Percentiles rank a stretch among this genome's conserved stretches.
phyloP scores from a whole-genome alignment of 2,113 vertebrate genomes.

The Pao palembangensis region DNA sequence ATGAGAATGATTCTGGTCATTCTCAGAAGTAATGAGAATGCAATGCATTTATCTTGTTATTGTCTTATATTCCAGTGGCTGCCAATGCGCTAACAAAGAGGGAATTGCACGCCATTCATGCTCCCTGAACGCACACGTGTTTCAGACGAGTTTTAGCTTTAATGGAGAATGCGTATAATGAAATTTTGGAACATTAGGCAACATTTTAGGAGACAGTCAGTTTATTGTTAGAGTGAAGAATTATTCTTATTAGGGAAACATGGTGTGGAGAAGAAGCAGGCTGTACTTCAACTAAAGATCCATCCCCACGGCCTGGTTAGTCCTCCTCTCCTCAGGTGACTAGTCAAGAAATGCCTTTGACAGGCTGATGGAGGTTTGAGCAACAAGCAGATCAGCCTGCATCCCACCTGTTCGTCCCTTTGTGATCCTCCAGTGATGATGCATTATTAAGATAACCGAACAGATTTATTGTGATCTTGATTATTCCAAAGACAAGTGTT shows the following conservation, averaged over 20 bases:
- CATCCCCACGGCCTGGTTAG: constrained; percentile 35
- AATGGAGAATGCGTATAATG: constrained; percentile 15
- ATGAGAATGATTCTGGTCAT: too few relatives aligned
- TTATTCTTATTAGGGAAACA: neutral
- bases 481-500: constrained; percentile 58
- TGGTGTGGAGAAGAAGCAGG: neutral
- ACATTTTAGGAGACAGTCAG: neutral
- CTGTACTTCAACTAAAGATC: constrained; percentile 9
- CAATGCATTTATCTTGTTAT: constrained; percentile 55
- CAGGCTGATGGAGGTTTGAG: constrained; percentile 67
- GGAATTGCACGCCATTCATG: constrained; percentile 11
- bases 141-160: constrained; percentile 32
- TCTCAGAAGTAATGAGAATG: constrained; percentile 46
- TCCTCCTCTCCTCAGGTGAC: constrained; percentile 52
- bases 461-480: constrained; percentile 46
- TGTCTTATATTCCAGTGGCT: constrained; percentile 54
- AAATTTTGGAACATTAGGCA: constrained; percentile 3
- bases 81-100: constrained; percentile 43
- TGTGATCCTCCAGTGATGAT: constrained; percentile 27
- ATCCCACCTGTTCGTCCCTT: constrained; percentile 52
- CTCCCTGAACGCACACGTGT: constrained; percentile 27
- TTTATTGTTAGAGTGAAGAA: neutral
- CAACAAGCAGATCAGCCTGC: constrained; percentile 64
- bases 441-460: constrained; percentile 39
- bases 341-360: constrained; percentile 70